Percentiles rank a stretch among this genome's conserved stretches.
Conservation (phyloP, 2,113 vertebrate species). For the Chloropsis cyanopogon region DNA sequence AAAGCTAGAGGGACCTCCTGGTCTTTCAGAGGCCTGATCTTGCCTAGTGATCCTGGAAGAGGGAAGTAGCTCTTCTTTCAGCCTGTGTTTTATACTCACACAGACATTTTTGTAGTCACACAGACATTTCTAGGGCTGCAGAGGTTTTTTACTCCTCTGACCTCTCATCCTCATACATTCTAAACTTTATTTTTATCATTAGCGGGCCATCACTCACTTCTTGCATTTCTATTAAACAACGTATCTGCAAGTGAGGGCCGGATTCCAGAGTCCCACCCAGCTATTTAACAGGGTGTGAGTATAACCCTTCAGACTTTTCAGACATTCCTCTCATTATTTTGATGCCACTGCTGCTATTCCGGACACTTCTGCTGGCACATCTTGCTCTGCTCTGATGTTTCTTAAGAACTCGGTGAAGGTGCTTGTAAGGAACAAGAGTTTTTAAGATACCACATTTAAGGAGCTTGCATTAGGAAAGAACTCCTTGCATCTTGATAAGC, state of each 20-base stretch:
- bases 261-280: not conserved
- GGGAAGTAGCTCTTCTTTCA: not conserved
- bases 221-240: not conserved
- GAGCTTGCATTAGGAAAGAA: not conserved
- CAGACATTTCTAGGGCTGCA: not conserved
- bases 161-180: not conserved
- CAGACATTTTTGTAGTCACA: not conserved
- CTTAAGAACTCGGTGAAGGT: not conserved
- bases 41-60: not conserved
- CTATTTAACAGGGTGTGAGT: not conserved
- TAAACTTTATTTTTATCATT: not conserved
- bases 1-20: not conserved
- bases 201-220: not conserved
- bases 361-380: not conserved
- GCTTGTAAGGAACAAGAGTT: rapidly evolving
- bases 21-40: not conserved
- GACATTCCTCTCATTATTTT: conserved; percentile 10
- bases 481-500: not conserved
- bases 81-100: not conserved
- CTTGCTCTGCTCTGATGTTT: not conserved
- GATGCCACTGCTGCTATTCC: not conserved
- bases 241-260: not conserved
- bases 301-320: not conserved
- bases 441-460: not conserved
- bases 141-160: not conserved